phyloP scores from a whole-genome alignment of 2,113 vertebrate species.

The Bubo bubo region DNA sequence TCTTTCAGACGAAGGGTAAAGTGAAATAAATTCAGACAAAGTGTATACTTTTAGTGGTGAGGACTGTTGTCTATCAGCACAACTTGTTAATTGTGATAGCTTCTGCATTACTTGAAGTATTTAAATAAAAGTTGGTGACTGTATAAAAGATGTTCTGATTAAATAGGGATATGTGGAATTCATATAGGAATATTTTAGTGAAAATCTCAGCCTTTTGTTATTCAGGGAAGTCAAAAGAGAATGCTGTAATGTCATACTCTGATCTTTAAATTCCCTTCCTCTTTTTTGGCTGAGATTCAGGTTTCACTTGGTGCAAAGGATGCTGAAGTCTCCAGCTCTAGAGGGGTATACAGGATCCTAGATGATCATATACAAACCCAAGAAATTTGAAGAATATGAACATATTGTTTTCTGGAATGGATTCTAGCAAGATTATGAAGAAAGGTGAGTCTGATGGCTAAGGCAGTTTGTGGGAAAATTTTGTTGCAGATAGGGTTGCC shows the following conservation, averaged over 20 bases:
- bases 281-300: not conserved
- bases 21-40: not conserved
- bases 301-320: not conserved
- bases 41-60: rapidly evolving
- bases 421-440: not conserved
- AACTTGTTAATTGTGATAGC: not conserved
- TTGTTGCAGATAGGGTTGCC: not conserved
- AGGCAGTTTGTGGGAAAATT: not conserved
- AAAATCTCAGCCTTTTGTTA: not conserved
- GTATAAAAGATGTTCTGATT: not conserved
- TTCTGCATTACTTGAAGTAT: not conserved
- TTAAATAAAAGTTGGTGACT: not conserved
- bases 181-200: not conserved
- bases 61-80: not conserved
- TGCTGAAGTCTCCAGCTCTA: not conserved
- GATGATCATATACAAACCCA: not conserved
- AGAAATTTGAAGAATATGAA: not conserved
- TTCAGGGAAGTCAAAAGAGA: not conserved
- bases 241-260: not conserved
- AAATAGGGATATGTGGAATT: not conserved
- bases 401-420: not conserved
- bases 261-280: not conserved
- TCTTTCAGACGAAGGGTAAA: not conserved
- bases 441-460: not conserved
- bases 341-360: not conserved